These are phyloP conservation scores for Antechinus flavipes DNA, from an alignment of 2,113 vertebrate species.

Conservation along the genomic window DNA sequence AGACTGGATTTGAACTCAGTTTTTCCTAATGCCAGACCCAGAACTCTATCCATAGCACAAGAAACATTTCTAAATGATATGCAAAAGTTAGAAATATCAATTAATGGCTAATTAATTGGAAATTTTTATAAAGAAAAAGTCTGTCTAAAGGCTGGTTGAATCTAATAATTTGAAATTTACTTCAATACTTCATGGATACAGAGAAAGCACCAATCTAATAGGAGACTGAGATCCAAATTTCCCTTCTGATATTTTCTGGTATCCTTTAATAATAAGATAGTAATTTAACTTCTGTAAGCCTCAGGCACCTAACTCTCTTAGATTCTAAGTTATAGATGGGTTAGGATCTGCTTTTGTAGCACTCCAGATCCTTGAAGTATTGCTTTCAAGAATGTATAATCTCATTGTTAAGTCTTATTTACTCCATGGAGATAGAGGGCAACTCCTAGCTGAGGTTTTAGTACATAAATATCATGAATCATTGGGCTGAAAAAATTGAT, in stretches of 20 bases:
- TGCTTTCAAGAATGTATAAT: background rate
- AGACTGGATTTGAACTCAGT: background rate
- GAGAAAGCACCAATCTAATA: background rate
- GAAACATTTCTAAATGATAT: background rate
- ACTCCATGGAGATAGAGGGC: background rate
- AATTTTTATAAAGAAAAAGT: background rate
- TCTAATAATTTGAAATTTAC: background rate
- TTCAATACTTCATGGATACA: background rate
- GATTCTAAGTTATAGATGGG: background rate
- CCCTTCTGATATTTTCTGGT: background rate
- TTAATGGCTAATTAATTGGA: background rate
- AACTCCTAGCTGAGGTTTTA: background rate
- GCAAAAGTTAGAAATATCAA: background rate
- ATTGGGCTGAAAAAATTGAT: background rate
- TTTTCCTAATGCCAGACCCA: background rate
- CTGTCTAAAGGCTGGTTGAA: background rate
- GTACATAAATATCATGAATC: background rate
- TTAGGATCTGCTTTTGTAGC: background rate
- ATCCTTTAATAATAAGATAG: background rate
- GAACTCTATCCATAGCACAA: background rate
- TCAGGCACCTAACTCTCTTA: background rate
- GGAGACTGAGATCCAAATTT: background rate
- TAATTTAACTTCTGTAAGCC: background rate
- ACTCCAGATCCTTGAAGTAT: background rate
- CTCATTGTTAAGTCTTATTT: background rate